phyloP scores from a whole-genome alignment of 1,140 invertebrate species.

The Brachionus calyciflorus region DNA sequence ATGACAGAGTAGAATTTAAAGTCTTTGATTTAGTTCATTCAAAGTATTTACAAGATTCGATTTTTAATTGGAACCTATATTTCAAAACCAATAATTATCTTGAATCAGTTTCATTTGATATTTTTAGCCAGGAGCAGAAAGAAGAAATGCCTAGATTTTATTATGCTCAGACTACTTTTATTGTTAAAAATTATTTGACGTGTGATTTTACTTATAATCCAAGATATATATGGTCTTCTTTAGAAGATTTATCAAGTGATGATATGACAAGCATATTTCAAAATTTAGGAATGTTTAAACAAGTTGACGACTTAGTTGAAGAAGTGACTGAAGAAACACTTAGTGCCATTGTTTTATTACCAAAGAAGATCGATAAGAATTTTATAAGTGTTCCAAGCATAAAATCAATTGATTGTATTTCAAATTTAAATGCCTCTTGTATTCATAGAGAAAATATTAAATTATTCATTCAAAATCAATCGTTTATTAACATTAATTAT shows the following conservation, averaged over 20 bases:
- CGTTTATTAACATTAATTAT: background rate
- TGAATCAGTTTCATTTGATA: background rate
- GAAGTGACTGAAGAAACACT: background rate
- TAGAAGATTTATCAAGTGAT: background rate
- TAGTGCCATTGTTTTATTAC: background rate
- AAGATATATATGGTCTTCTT: background rate
- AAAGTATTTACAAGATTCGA: background rate
- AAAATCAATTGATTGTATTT: background rate
- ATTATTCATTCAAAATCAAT: background rate
- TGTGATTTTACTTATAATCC: constrained; percentile 15
- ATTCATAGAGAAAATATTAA: constrained; percentile 13
- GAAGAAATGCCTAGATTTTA: background rate
- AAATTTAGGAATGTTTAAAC: constrained; percentile 17
- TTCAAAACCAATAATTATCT: background rate
- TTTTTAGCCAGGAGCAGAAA: background rate
- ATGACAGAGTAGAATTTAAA: background rate
- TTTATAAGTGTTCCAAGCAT: background rate
- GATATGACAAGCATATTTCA: background rate
- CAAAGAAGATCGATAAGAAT: background rate
- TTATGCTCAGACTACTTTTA: background rate
- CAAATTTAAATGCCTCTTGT: constrained; percentile 12
- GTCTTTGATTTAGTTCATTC: background rate
- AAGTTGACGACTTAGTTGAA: background rate
- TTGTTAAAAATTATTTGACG: background rate
- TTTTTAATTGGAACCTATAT: constrained; percentile 5